Evolutionary conservation across 2,113 vertebrate species (phyloP), one percentile per base, ranked within the genome.

Genomic region (Crotalus helleri): DNA sequence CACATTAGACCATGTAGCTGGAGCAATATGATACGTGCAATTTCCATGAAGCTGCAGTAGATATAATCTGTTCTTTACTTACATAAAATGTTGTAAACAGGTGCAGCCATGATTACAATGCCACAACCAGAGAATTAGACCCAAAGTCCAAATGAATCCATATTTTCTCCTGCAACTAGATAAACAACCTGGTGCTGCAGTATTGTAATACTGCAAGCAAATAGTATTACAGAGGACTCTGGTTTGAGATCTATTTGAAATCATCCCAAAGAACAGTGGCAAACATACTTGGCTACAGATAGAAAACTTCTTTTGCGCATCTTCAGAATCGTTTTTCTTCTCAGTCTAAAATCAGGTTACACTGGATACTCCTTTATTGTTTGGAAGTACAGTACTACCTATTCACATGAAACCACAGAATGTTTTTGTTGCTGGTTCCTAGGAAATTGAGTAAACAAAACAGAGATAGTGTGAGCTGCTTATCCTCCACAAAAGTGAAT

Each of bases 371-470:
- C 51, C 7, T 13, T 53, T 15, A 15, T n/a, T 2, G 0, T 93
- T 95, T 91, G 58, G 44, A 53, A 44, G 94, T 92, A 69, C 29
- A 69, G 64, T n/a, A 33, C 64, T 29, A 0, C 0, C 91, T 57
- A 1, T 29, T 86, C 3, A 93, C 90, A 26, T 69, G 90, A 9
- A 85, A 3, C 17, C 87, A 2, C 46, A 3, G 19, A 10, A 95
- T 0, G 4, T 74, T 23, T 0, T 95, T 92, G 74, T 33, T 29
- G 12, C 7, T 15, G 81, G 85, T 33, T 29, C 8, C 33, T 57
- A 93, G 17, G 64, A 94, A 90, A 94, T 91, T 81, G 51, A 4
- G 69, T 87, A 93, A 88, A 44, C 1, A 39, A 93, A 94, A 87
- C 46, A 59, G 74, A 85, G 55, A 53, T 19, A 90, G 3, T 87